Conservation (phyloP, 2,888 invertebrate genomes). For the Phortica okadai region DNA sequence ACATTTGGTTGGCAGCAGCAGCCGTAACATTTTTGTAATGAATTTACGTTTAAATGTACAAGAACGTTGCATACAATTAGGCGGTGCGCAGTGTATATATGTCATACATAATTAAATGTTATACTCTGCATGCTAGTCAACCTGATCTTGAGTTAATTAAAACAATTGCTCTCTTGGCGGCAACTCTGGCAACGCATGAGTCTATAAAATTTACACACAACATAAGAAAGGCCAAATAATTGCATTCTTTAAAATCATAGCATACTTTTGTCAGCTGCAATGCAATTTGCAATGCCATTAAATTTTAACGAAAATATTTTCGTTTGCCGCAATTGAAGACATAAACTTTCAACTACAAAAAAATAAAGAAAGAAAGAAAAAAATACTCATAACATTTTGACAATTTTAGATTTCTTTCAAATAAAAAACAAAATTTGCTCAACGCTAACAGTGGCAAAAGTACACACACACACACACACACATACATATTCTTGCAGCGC, state of each 20-base stretch:
- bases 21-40: background rate
- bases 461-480: too few relatives aligned
- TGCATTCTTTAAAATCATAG: too few relatives aligned
- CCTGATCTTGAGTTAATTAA: conserved; percentile 59
- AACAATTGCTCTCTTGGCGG: conserved; percentile 55
- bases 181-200: background rate
- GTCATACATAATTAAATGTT: conserved; percentile 36
- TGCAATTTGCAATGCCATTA: too few relatives aligned
- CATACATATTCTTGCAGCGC: background rate
- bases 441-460: too few relatives aligned
- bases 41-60: background rate
- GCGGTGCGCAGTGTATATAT: conserved; percentile 52
- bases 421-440: too few relatives aligned
- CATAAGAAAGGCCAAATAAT: too few relatives aligned
- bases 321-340: background rate
- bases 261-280: too few relatives aligned
- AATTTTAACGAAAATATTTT: background rate
- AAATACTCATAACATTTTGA: background rate
- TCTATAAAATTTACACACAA: too few relatives aligned
- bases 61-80: conserved; percentile 62
- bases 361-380: background rate
- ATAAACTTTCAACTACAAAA: background rate
- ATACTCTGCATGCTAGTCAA: background rate
- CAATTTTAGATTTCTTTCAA: too few relatives aligned
- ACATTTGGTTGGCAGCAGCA: background rate